Conservation (phyloP, 2,113 vertebrate species). For the Hyperoodon ampullatus region DNA sequence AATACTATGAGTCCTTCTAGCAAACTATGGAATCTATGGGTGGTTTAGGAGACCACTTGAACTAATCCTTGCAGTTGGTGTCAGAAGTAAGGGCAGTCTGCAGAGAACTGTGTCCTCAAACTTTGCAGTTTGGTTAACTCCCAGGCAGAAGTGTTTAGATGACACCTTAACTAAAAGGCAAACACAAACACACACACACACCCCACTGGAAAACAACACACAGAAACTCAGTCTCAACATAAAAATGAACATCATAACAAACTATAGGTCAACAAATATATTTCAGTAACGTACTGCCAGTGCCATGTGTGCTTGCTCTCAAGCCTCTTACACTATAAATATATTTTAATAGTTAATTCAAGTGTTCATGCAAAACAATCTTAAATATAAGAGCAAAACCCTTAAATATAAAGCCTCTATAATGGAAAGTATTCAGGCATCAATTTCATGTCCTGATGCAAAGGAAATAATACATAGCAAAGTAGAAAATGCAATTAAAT, state of each 20-base stretch:
- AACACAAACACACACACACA: neutral
- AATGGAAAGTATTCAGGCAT: neutral
- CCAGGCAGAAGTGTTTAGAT: neutral
- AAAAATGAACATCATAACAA: neutral
- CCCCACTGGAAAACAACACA: neutral
- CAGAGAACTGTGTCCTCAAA: neutral
- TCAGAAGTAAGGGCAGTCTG: neutral
- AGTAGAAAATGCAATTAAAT: neutral
- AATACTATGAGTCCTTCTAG: neutral
- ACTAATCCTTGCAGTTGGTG: neutral
- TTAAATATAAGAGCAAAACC: slow-evolving; percentile 8
- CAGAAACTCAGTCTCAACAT: neutral
- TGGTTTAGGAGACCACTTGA: neutral
- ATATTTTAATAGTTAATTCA: slow-evolving; percentile 16
- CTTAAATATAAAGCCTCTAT: neutral
- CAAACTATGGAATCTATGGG: neutral
- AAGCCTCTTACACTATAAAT: neutral
- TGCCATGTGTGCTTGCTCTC: neutral
- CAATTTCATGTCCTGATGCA: neutral
- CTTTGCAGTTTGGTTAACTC: neutral
- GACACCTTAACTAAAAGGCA: neutral
- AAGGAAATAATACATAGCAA: neutral
- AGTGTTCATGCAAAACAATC: neutral
- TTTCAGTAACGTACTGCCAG: neutral
- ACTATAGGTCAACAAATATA: neutral